phyloP scores from a whole-genome alignment of 2,113 vertebrate genomes.

The Protobothrops flavoviridis region DNA sequence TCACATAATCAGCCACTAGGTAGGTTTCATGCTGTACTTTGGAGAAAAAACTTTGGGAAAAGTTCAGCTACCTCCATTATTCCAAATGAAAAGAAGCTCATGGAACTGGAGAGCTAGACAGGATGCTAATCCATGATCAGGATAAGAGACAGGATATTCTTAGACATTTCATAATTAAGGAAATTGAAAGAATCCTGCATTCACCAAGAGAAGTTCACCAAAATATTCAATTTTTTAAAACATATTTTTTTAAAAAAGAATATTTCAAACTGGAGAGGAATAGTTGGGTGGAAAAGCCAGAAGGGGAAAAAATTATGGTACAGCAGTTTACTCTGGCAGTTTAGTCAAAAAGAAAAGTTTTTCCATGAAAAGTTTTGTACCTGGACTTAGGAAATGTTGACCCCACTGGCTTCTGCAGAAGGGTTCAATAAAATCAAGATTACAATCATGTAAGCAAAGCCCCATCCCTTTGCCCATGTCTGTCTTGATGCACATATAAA shows the following conservation, averaged over 20 bases:
- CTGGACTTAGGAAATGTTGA: background rate
- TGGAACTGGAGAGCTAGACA: background rate
- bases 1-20: background rate
- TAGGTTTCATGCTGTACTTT: background rate
- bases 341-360: background rate
- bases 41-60: background rate
- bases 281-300: background rate
- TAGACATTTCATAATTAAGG: background rate
- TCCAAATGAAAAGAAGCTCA: background rate
- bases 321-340: background rate
- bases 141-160: background rate
- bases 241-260: background rate
- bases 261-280: background rate
- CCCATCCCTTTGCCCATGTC: background rate
- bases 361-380: background rate
- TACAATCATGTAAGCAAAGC: background rate
- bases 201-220: background rate
- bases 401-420: background rate
- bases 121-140: background rate
- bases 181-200: background rate
- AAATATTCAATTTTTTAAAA: background rate
- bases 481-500: background rate
- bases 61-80: background rate
- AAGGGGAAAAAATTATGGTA: background rate
- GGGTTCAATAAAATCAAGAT: background rate